These are phyloP conservation scores for Vulpes ferrilata DNA, from an alignment of 2,113 vertebrate genomes.

Conservation along the genomic window DNA sequence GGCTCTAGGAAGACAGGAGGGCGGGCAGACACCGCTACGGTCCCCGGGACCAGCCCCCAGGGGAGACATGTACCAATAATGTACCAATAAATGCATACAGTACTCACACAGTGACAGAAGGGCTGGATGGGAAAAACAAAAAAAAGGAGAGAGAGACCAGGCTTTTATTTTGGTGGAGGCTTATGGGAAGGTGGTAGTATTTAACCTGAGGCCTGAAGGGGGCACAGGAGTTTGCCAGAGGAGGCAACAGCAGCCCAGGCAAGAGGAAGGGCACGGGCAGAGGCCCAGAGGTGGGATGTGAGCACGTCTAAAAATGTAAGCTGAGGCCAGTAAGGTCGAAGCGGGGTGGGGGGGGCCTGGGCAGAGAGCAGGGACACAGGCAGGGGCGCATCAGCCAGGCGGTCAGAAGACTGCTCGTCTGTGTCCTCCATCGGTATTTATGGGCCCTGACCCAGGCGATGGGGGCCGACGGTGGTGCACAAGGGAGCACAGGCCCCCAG, in stretches of 20 bases:
- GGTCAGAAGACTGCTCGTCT: background rate
- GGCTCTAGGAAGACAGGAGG: background rate
- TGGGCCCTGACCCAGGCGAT: background rate
- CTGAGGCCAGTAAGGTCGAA: background rate
- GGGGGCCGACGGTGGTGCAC: fast-evolving
- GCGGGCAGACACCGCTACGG: background rate
- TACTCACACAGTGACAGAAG: background rate
- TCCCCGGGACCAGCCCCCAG: background rate
- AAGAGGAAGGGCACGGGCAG: background rate
- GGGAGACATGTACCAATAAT: background rate
- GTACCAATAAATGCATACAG: too few species aligned
- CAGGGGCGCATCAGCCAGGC: too few species aligned
- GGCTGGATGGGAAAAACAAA: fast-evolving
- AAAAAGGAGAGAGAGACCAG: background rate
- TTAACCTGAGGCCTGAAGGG: background rate
- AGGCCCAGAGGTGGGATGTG: background rate
- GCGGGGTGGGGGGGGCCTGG: fast-evolving
- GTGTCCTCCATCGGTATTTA: background rate
- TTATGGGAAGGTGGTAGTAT: background rate
- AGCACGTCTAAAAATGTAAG: background rate
- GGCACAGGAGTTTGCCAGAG: background rate
- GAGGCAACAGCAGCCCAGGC: background rate
- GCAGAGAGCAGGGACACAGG: too few species aligned
- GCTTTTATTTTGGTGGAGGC: background rate
- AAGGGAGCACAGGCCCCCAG: background rate